Base-by-base conservation (phyloP, 2,888 invertebrate genomes). In the Drosophila pseudotakahashii region DNA sequence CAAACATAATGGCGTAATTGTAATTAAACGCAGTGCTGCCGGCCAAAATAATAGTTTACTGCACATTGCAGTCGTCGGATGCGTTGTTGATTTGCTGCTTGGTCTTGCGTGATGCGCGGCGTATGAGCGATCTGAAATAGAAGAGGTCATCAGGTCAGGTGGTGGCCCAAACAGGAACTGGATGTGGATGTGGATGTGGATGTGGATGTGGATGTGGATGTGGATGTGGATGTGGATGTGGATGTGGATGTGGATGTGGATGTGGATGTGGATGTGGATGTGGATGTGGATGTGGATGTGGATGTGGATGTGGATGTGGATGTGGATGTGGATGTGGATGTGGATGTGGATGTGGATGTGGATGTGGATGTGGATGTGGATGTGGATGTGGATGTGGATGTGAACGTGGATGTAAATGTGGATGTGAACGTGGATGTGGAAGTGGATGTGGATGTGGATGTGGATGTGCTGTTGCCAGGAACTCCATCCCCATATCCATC, bases 71-170 rank as follows among this genome's bases (percentile, higher is more conserved):
- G 89, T 95, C 95, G 77, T 96, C 93, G 77, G 95, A 94, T 48
- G 95, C 94, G 84, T 96, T 95, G 78, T 95, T 93, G 79, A 96
- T 95, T 92, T 96, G 96, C 89, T 96, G 96, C 89, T 96, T 96
- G 72, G 96, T 94, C 92, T 96, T 96, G 79, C 96, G 94, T 86
- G 96, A 96, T 67, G 96, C 95, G 73, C 97, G 93, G 76, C 97
- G 93, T 79, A 97, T 97, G 70, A 97, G 93, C 70, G 96, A 96
- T 67, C 96, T 93, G 64, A 7, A 63, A 63, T 30, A 42, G n/a
- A 60, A 32, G 19, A 7, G 11, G 30, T 16, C 14, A 9, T 30
- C 7, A 7, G n/a, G 2, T 37, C 5, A 2, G n/a, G 1, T 9
- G 26, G 26, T 0, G 19, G n/a, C 9, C 4, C 26, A 41, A 26